Base-by-base conservation (phyloP, 2,888 invertebrate species). In the Arrhopalites spinosus region DNA sequence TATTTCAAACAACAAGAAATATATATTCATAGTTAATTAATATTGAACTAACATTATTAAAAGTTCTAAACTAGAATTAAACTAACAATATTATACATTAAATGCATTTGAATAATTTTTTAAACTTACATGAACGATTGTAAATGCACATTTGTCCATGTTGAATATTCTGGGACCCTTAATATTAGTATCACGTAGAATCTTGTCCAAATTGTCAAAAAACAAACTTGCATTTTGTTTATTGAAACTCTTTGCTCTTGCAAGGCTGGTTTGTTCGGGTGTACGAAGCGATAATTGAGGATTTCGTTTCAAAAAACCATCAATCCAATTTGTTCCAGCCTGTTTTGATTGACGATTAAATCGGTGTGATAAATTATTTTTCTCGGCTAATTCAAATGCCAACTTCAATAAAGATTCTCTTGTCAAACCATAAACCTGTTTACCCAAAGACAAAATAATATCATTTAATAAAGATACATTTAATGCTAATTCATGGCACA, bases 371-470 rank as follows among this genome's bases (percentile, higher is more conserved):
- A 72, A 30, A 2, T 30, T n/a, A 29, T 56, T 72, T 25, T 43
- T 36, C 25, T 72, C 61, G 15, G 47, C 83, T 75, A 77, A 81
- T 74, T 84, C 78, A 74, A 78, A 84, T n/a, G 84, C 84, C 7
- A 84, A 73, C 2, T 7, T 2, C 13, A 7, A 1, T 20, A 59
- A 23, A 23, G 17, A 2, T 59, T 59, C 59, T 23, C 25, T 23
- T 23, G 59, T 23, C 8, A 59, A 23, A 8, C 59, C 59, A 59
- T 59, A 59, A 59, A 59, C 11, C 23, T 23, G 11, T 20, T 20
- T 7, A 59, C 2, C 3, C 17, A 50, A 50, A 50, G 20, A 3
- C 15, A 5, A n/a, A 20, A 50, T 50, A 7, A 7, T 7, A 11
- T 36, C 3, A 36, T 36, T 36, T 36, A 7, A 36, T 36, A 36